Base-by-base conservation (phyloP, 2,888 invertebrate genomes). In the Rhimphoctona megacephalus region DNA sequence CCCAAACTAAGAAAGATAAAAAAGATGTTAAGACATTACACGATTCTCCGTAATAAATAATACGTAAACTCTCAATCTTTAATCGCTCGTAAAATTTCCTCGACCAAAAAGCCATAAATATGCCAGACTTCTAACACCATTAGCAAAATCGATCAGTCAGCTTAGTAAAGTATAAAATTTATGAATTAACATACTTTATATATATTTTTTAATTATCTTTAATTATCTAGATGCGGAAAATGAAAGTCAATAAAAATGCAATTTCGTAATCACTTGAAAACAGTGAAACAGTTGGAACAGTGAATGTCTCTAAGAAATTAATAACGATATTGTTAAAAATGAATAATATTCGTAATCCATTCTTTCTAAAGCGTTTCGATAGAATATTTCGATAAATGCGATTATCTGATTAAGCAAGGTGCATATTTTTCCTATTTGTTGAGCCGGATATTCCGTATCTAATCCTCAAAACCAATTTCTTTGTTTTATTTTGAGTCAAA, bases 41-140 rank as follows among this genome's bases (percentile, higher is more conserved):
- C 9, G 64, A 64, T 72, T 72, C 61, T 80, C 25, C 22, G 22
- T 61, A 73, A 73, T 66, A 66, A 70, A 66, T 73, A 8, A 79
- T 83, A 36, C 66, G 33, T 78, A 39, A 69, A 61, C 22, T 67
- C 43, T 19, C 46, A 64, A 57, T 67, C 43, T 70, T 72, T 25
- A 39, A 85, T 61, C 74, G 61, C 49, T 22, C 22, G 67, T 69
- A 22, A 43, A 30, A 81, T 73, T 78, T 52, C 14, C 52, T 57
- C 64, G 52, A 39, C n/a, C 52, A 17, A 72, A 14, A 46, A 33
- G 61, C 14, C 39, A 30, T 11, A 19, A 52, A 52, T 22, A 66
- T 61, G 67, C 57, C 67, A 73, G 39, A 79, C 19, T 54, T 54
- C 9, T 1, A 57, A 57, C 14, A 4, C 4, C 25, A 30, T 25